These are phyloP conservation scores for Drosophila ezoana DNA, from an alignment of 2,888 invertebrate genomes.

Conservation along the genomic window DNA sequence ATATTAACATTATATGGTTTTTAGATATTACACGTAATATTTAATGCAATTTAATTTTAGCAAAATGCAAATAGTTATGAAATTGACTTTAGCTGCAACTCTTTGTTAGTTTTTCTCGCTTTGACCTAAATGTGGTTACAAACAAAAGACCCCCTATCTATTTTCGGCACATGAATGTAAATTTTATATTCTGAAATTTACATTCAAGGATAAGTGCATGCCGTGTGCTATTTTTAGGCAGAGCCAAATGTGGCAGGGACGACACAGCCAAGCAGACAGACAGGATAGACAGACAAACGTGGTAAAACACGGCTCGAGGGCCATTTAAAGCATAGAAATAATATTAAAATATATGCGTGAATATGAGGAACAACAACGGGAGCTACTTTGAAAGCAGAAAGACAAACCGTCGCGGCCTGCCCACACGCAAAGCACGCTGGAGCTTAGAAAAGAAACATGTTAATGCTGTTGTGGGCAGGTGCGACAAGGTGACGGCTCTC, in stretches of 20 bases:
- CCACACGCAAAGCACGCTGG: slow-evolving; percentile 29
- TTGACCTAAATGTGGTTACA: slow-evolving; percentile 8
- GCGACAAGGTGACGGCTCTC: slow-evolving; percentile 34
- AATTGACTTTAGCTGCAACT: neutral
- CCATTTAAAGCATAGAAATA: slow-evolving; percentile 62
- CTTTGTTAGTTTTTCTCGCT: neutral
- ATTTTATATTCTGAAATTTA: slow-evolving; percentile 65
- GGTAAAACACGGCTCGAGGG: slow-evolving; percentile 11
- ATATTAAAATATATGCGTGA: slow-evolving; percentile 74
- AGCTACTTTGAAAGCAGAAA: slow-evolving; percentile 22
- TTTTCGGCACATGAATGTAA: slow-evolving; percentile 60
- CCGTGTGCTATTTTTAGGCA: slow-evolving; percentile 56
- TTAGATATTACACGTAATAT: too few relatives aligned
- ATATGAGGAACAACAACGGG: slow-evolving; percentile 28
- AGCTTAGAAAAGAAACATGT: slow-evolving; percentile 50
- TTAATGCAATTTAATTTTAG: too few relatives aligned
- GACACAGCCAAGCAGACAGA: slow-evolving; percentile 28
- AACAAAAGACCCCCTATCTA: slow-evolving; percentile 27
- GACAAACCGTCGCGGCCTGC: slow-evolving; percentile 31
- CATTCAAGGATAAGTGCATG: slow-evolving; percentile 63
- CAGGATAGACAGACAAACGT: slow-evolving; percentile 25
- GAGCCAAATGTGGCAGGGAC: neutral
- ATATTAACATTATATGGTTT: too few relatives aligned
- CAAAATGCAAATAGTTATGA: neutral
- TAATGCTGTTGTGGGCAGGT: slow-evolving; percentile 63